These are phyloP conservation scores for Drosophila lutescens DNA, from an alignment of 2,888 invertebrate species.

Conservation along the genomic window DNA sequence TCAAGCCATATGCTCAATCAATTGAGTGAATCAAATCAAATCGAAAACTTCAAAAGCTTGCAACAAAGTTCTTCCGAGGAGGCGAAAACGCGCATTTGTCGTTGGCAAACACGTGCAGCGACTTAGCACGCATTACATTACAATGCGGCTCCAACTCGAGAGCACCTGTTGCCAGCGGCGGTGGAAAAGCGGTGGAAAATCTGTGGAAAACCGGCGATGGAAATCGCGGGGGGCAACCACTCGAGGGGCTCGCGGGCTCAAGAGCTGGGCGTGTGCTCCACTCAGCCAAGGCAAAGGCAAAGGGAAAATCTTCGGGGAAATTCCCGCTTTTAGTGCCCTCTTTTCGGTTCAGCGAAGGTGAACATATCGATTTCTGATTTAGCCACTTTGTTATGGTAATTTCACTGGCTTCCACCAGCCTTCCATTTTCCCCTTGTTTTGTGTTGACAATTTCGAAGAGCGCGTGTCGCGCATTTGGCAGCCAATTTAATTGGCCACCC, in stretches of 20 bases:
- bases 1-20: not conserved
- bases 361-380: slow-evolving; percentile 64
- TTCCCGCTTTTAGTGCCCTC: not conserved
- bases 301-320: slow-evolving; percentile 15
- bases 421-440: slow-evolving; percentile 3
- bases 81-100: slow-evolving; percentile 16
- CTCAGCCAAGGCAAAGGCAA: slow-evolving; percentile 22
- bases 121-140: slow-evolving; percentile 60
- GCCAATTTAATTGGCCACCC: slow-evolving; percentile 56
- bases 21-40: slow-evolving; percentile 15
- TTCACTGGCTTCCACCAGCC: slow-evolving; percentile 13
- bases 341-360: slow-evolving; percentile 31
- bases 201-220: not conserved
- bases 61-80: slow-evolving; percentile 19
- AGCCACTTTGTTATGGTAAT: slow-evolving; percentile 66
- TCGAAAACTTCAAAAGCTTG: slow-evolving; percentile 9
- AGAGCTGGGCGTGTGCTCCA: slow-evolving; percentile 64
- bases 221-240: slow-evolving; percentile 17
- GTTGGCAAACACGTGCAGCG: slow-evolving; percentile 60
- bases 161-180: slow-evolving; percentile 59
- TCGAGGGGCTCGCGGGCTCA: slow-evolving; percentile 24
- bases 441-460: slow-evolving; percentile 31
- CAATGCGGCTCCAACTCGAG: slow-evolving; percentile 17
- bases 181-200: slow-evolving; percentile 24
- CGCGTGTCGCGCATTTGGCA: slow-evolving; percentile 52